These are phyloP conservation scores for Resseliella maxima DNA, from an alignment of 2,888 invertebrate species.

Conservation along the genomic window DNA sequence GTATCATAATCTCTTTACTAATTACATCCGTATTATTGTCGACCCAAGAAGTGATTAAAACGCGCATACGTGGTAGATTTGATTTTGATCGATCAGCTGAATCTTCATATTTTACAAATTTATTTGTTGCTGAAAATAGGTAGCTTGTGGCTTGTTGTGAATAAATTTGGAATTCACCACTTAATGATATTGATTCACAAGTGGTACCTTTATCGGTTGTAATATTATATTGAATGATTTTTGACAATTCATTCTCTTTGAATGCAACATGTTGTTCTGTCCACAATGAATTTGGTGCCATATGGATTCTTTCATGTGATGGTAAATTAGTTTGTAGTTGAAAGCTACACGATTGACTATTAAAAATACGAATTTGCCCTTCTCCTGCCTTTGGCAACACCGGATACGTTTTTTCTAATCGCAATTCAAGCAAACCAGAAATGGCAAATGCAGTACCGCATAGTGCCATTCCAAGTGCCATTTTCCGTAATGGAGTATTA, in stretches of 20 bases:
- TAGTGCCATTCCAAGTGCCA: conserved; percentile 81
- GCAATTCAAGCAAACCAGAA: conserved; percentile 84
- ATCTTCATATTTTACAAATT: conserved; percentile 63
- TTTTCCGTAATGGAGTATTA: conserved; percentile 63
- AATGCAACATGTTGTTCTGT: neutral
- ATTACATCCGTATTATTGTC: conserved; percentile 61
- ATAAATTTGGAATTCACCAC: conserved; percentile 60
- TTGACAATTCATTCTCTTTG: neutral
- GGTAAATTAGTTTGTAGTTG: conserved; percentile 58
- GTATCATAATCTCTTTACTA: conserved; percentile 56
- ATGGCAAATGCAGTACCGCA: conserved; percentile 85
- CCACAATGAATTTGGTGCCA: conserved; percentile 61
- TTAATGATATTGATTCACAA: conserved; percentile 58
- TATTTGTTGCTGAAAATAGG: conserved; percentile 60
- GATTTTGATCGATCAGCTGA: conserved; percentile 62
- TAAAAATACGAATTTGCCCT: conserved; percentile 78
- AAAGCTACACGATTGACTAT: conserved; percentile 70
- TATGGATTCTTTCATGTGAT: conserved; percentile 61
- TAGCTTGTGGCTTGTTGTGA: conserved; percentile 64
- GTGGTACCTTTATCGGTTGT: neutral
- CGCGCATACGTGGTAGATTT: conserved; percentile 65
- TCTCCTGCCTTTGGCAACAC: conserved; percentile 71
- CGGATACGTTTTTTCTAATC: conserved; percentile 76
- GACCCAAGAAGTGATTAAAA: conserved; percentile 63
- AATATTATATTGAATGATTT: neutral